phyloP scores from a whole-genome alignment of 2,888 invertebrate genomes.

The Caenorhabditis wallacei region DNA sequence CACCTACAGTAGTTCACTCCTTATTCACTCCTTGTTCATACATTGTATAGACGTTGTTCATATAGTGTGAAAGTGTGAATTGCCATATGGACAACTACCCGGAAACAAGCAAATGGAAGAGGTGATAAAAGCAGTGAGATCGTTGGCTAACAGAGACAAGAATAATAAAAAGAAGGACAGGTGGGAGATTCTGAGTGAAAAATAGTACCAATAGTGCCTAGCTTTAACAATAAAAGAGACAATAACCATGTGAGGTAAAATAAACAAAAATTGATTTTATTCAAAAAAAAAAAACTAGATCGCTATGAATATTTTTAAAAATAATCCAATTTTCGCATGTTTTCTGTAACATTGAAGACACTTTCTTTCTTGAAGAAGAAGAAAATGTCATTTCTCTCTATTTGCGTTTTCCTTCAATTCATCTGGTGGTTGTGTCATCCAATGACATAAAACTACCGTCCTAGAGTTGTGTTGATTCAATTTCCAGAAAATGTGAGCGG shows the following conservation, averaged over 20 bases:
- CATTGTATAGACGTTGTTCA: constrained; percentile 9
- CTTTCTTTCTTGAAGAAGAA: background rate
- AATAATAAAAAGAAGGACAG: background rate
- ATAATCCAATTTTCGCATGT: background rate
- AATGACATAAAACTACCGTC: constrained; percentile 38
- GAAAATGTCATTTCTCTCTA: constrained; percentile 4
- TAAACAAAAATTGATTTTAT: too few relatives aligned
- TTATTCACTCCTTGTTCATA: constrained; percentile 21
- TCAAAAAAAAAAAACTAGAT: background rate
- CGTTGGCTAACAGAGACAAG: background rate
- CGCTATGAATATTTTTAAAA: background rate
- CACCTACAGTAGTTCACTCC: constrained; percentile 28
- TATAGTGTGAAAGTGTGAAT: constrained; percentile 29
- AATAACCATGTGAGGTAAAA: too few relatives aligned
- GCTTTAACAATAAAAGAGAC: too few relatives aligned
- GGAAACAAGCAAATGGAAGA: constrained; percentile 21
- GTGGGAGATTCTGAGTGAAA: too few relatives aligned
- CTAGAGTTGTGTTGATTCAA: constrained; percentile 43
- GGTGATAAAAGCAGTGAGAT: constrained; percentile 39
- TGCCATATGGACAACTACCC: constrained; percentile 15
- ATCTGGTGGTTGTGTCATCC: constrained; percentile 31
- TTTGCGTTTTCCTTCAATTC: constrained; percentile 54
- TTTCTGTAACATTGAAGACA: background rate
- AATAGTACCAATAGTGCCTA: too few relatives aligned
- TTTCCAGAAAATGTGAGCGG: constrained; percentile 28